Conservation (phyloP, 2,888 invertebrate genomes). For the Luffia ferchaultella region DNA sequence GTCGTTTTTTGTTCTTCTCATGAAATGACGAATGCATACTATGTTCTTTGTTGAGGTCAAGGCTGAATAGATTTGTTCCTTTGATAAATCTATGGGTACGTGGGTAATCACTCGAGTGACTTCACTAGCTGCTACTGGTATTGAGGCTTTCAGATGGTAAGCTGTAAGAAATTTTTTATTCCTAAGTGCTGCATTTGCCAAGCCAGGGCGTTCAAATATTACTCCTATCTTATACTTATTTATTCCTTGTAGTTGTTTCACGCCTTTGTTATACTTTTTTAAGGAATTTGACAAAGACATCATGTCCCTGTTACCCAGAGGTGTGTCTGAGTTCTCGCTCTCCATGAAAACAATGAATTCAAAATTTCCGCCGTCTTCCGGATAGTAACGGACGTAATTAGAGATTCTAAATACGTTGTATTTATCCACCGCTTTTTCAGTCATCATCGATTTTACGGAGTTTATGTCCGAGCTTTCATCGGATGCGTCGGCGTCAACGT, state of each 20-base stretch:
- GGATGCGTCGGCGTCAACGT: too few species aligned
- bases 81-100: not conserved
- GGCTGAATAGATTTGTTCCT: not conserved
- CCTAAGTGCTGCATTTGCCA: not conserved
- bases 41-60: not conserved
- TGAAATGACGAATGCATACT: not conserved
- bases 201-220: not conserved
- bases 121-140: not conserved
- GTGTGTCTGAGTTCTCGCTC: not conserved
- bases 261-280: constrained; percentile 2
- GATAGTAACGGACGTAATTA: not conserved
- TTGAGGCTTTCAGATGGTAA: not conserved
- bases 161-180: not conserved
- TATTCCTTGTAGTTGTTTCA: constrained; percentile 1
- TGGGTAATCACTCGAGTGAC: not conserved
- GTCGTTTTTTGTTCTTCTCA: not conserved
- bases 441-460: too few species aligned
- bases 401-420: constrained; percentile 1
- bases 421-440: not conserved
- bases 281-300: not conserved
- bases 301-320: not conserved
- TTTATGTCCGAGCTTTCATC: too few species aligned
- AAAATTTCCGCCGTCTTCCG: not conserved
- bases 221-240: constrained; percentile 2
- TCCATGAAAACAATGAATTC: constrained; percentile 2